Conservation (phyloP, 1,140 invertebrate genomes). For the Saxidomus purpurata region DNA sequence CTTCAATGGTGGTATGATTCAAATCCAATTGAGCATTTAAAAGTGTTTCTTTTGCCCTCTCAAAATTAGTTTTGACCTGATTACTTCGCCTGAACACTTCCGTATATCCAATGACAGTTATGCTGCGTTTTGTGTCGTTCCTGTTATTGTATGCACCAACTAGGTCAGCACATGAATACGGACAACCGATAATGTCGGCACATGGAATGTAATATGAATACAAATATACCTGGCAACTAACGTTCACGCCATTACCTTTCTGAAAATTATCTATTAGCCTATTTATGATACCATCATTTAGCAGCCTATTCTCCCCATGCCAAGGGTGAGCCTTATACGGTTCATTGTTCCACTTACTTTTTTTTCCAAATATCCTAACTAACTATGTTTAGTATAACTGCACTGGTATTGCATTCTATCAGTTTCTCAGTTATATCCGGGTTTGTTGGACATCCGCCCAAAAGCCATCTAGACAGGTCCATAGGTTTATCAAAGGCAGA, state of each 20-base stretch:
- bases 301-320: not conserved
- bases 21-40: not conserved
- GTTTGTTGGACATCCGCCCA: not conserved
- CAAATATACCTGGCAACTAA: not conserved
- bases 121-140: not conserved
- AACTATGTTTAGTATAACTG: not conserved
- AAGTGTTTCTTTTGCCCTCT: not conserved
- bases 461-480: not conserved
- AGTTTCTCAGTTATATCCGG: not conserved
- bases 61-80: not conserved
- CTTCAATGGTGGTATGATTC: too few species aligned
- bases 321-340: not conserved
- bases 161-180: not conserved
- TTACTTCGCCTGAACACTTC: not conserved
- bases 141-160: not conserved
- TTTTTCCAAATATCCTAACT: not conserved
- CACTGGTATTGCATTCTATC: not conserved
- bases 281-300: not conserved
- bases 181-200: not conserved
- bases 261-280: not conserved
- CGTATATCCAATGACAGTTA: not conserved
- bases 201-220: slow-evolving; percentile 3
- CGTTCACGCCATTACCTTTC: not conserved
- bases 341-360: not conserved
- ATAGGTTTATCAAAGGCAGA: not conserved